Evolutionary conservation across 2,888 invertebrate genomes (phyloP).

Genomic region (Elgonia sp.): DNA sequence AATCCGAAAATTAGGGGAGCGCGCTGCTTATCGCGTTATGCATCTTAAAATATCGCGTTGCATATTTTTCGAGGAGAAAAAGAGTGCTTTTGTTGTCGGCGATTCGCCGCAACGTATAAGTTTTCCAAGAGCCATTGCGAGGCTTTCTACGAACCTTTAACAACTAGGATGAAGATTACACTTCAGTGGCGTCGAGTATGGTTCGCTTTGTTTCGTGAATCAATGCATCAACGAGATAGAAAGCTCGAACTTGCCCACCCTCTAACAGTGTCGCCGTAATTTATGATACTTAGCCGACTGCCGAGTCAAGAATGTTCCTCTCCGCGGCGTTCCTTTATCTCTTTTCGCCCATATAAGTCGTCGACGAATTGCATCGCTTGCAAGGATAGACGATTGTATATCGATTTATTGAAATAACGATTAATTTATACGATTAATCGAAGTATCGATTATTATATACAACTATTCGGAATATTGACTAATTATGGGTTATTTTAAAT

Average conservation of each 20-base stretch:
- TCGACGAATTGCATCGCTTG: conserved; percentile 69
- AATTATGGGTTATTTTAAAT: too few relatives aligned
- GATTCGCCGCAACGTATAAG: conserved; percentile 70
- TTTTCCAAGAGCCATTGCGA: conserved; percentile 72
- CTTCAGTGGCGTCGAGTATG: conserved; percentile 69
- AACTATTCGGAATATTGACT: too few relatives aligned
- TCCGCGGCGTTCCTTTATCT: conserved; percentile 66
- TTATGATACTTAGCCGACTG: conserved; percentile 73
- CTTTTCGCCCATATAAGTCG: conserved; percentile 65
- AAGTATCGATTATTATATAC: too few relatives aligned
- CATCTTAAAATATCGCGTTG: conserved; percentile 66
- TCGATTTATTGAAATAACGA: too few relatives aligned
- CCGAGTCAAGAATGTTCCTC: conserved; percentile 67
- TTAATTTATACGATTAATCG: too few relatives aligned
- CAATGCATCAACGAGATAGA: conserved; percentile 76
- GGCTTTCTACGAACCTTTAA: conserved; percentile 72
- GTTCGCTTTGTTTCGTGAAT: conserved; percentile 74
- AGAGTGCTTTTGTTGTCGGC: conserved; percentile 63
- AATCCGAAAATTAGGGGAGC: not conserved
- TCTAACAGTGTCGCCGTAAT: conserved; percentile 68
- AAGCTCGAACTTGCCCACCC: conserved; percentile 44
- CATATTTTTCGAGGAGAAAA: conserved; percentile 71
- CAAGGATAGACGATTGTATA: too few relatives aligned
- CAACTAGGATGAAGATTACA: conserved; percentile 75
- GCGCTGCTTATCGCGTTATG: conserved; percentile 63